Evolutionary conservation across 2,113 vertebrate species (phyloP).

Genomic region (Alexandromys fortis): DNA sequence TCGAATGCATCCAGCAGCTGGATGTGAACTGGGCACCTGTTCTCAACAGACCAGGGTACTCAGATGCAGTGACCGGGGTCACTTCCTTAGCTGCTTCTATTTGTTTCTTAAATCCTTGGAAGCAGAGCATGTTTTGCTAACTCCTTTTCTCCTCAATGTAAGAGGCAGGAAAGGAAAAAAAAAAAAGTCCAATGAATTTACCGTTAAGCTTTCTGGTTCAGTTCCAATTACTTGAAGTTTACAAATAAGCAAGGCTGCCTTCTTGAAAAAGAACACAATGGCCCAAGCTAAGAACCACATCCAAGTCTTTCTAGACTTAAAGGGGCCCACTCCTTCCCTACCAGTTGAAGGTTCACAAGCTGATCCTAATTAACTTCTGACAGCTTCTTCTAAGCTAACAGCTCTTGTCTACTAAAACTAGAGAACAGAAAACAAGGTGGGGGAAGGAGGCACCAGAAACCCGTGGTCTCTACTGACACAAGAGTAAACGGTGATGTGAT

Average conservation of each 20-base stretch:
- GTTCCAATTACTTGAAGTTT: conserved; percentile 59
- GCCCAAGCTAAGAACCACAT: neutral
- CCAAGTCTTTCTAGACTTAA: conserved; percentile 37
- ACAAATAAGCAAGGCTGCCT: conserved; percentile 31
- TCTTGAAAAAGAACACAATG: conserved; percentile 49
- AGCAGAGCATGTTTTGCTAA: conserved; percentile 41
- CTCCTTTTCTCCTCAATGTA: conserved; percentile 65
- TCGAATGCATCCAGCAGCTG: neutral
- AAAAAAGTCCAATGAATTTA: conserved; percentile 25
- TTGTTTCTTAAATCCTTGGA: conserved; percentile 67
- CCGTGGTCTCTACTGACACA: neutral
- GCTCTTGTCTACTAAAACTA: neutral
- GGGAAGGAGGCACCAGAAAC: neutral
- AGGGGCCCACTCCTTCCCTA: conserved; percentile 5
- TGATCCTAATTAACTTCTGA: conserved; percentile 24
- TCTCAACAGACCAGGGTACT: neutral
- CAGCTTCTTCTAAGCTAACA: conserved; percentile 25
- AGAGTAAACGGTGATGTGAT: conserved; percentile 14
- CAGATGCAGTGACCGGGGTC: conserved; percentile 40
- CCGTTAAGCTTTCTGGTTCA: conserved; percentile 56
- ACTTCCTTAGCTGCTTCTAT: conserved; percentile 68
- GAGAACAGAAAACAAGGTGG: neutral
- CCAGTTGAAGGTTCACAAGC: neutral
- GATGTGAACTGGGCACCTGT: neutral
- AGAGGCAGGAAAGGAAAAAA: neutral